These are phyloP conservation scores for Gasteruption jaculator DNA, from an alignment of 2,888 invertebrate species.

Conservation along the genomic window DNA sequence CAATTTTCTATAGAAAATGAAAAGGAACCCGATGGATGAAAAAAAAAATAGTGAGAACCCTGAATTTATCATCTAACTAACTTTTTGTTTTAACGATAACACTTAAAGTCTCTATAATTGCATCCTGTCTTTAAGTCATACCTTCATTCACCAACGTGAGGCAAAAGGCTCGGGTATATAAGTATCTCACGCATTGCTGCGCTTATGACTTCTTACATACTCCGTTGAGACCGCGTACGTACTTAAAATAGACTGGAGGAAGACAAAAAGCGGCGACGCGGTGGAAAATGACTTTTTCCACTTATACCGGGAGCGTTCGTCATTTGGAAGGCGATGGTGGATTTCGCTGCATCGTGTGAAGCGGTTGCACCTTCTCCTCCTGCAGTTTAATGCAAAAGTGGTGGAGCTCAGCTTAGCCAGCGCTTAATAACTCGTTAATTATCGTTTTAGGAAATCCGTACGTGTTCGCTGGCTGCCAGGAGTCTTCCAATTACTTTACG, in stretches of 20 bases:
- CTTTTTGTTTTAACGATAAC: conserved; percentile 47
- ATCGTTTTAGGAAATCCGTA: conserved; percentile 52
- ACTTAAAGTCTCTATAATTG: conserved; percentile 42
- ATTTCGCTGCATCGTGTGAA: too few relatives aligned
- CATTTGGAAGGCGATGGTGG: too few relatives aligned
- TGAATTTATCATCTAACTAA: too few relatives aligned
- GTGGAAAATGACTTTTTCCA: too few relatives aligned
- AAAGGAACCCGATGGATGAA: too few relatives aligned
- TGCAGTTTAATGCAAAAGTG: too few relatives aligned
- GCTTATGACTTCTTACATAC: too few relatives aligned
- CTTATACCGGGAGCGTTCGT: too few relatives aligned
- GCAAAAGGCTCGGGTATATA: conserved; percentile 28
- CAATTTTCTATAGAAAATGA: too few relatives aligned
- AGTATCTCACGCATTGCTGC: conserved; percentile 18
- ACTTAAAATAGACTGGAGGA: background rate
- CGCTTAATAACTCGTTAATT: conserved; percentile 52
- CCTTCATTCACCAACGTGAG: conserved; percentile 10
- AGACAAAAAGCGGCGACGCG: background rate
- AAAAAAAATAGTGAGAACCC: too few relatives aligned
- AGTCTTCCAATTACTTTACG: conserved; percentile 49
- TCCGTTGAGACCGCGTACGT: too few relatives aligned
- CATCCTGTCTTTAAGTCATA: conserved; percentile 38
- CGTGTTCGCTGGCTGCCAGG: conserved; percentile 9
- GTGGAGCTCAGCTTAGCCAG: conserved; percentile 37
- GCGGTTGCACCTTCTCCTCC: too few relatives aligned